phyloP scores from a whole-genome alignment of 2,888 invertebrate species.

The Zootermopsis nevadensis region DNA sequence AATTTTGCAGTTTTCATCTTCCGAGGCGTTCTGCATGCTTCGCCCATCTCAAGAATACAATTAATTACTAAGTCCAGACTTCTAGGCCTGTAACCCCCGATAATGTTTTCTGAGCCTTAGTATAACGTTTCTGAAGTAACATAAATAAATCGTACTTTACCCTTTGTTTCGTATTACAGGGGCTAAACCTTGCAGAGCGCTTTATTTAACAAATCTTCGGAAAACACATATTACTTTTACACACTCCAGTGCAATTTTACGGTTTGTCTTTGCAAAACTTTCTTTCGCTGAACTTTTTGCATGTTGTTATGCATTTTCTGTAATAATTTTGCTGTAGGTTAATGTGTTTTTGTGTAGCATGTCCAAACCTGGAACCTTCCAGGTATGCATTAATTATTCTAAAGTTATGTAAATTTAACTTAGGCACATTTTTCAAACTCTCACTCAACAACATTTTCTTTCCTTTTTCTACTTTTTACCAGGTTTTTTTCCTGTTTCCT shows the following conservation, averaged over 20 bases:
- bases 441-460: neutral
- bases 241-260: no score
- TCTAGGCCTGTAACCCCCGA: no score
- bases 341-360: neutral
- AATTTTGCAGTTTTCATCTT: no score
- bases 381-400: neutral
- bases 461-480: neutral
- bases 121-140: no score
- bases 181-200: neutral
- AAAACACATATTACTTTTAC: no score
- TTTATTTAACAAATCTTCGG: no score
- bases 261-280: neutral
- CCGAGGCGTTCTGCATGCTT: no score
- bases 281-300: neutral
- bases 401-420: constrained; percentile 9
- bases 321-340: neutral
- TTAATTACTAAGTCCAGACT: no score
- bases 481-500: constrained; percentile 6
- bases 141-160: no score
- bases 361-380: neutral
- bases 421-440: constrained; percentile 24
- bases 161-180: no score
- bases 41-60: no score
- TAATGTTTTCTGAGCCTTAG: no score
- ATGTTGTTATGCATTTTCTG: neutral